Conservation (phyloP, 2,888 invertebrate genomes). For the Leucoptera coffeella region DNA sequence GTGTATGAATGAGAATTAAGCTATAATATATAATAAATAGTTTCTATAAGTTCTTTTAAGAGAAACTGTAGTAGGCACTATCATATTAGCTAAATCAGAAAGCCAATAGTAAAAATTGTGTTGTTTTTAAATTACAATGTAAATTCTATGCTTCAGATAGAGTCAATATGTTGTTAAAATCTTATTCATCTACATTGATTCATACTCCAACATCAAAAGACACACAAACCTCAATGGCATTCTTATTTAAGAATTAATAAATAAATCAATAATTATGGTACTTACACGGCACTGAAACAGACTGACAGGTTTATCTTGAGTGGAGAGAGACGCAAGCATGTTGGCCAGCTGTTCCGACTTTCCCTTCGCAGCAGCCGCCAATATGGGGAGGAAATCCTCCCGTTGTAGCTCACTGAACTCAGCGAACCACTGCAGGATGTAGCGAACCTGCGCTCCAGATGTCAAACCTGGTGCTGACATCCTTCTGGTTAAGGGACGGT, state of each 20-base stretch:
- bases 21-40: too few relatives aligned
- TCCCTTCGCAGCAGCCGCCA: constrained; percentile 56
- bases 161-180: too few relatives aligned
- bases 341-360: constrained; percentile 70
- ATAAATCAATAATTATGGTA: constrained; percentile 4
- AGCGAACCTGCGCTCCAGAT: constrained; percentile 71
- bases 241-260: not conserved
- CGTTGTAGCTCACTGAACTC: constrained; percentile 87
- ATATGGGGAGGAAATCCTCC: constrained; percentile 73
- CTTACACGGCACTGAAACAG: constrained; percentile 77
- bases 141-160: too few relatives aligned
- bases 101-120: too few relatives aligned
- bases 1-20: too few relatives aligned
- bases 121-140: too few relatives aligned
- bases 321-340: constrained; percentile 59
- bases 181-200: too few relatives aligned
- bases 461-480: constrained; percentile 55
- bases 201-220: too few relatives aligned
- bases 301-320: constrained; percentile 72
- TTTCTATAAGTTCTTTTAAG: too few relatives aligned
- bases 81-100: too few relatives aligned
- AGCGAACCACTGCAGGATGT: constrained; percentile 79
- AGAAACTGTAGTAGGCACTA: too few relatives aligned
- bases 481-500: constrained; percentile 19
- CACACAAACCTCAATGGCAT: too few relatives aligned